Base-by-base conservation (phyloP, 2,113 vertebrate species). In the Mirza zaza region DNA sequence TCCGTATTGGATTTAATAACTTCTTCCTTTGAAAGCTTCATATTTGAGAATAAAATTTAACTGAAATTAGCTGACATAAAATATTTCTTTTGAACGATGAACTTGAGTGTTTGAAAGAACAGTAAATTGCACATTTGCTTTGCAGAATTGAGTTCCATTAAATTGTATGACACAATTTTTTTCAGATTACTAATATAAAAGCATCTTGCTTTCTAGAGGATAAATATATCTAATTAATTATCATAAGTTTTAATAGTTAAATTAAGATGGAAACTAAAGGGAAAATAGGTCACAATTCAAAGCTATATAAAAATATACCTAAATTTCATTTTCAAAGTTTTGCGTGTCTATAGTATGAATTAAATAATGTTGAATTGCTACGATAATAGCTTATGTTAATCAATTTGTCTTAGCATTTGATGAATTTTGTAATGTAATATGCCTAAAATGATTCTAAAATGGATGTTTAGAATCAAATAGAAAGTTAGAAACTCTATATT, bases 401-500 rank as follows among this genome's bases (percentile, higher is more conserved):
- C 4, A 68, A 91, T 6, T 50, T 36, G 20, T 76, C 45, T 82
- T 21, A 70, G 50, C 8, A 50, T 67, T 67, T 76, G 36, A 25
- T 52, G 18, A 91, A 85, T 77, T 65, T 73, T 76, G 3, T 68
- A 90, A 61, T 50, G 5, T 36, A 84, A 21, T 80, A 50, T 13
- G 1, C 23, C 50, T 63, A 83, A 87, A 55, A 18, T 18, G 55
- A 95, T 34, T 88, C 48, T 87, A 8, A 91, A 90, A 23, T 59
- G 12, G 11, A 59, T 82, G 36, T 75, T 77, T 39, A 80, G 11
- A 94, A 84, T 63, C 82, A 87, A 81, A 13, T 71, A 75, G n/a
- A 89, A 92, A 82, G 18, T 55, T 82, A 68, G 77, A 94, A 93
- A 91, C 39, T 79, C 55, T 75, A 95, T 48, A 8, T 79, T 95